A percentile compares a stretch with the other conserved stretches of the same genome.
Conservation (phyloP, 2,888 invertebrate species). For the Lampropteryx suffumata region DNA sequence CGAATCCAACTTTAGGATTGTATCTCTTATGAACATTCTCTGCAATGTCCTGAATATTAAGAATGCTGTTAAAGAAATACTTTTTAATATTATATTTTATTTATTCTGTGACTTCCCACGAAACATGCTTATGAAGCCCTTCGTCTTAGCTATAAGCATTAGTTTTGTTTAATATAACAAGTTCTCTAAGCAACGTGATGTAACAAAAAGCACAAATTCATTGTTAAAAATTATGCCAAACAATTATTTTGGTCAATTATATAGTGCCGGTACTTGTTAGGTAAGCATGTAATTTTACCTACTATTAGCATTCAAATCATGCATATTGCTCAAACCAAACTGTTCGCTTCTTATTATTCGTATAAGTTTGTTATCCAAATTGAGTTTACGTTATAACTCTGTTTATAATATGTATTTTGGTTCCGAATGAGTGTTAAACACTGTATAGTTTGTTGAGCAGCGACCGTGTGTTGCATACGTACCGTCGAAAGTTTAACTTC, state of each 20-base stretch:
- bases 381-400: conserved; percentile 6
- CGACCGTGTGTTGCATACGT: conserved; percentile 53
- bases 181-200: conserved; percentile 9
- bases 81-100: conserved; percentile 4
- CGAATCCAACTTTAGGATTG: conserved; percentile 73
- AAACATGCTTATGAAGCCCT: conserved; percentile 27
- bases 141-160: conserved; percentile 23
- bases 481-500: conserved; percentile 62
- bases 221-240: conserved; percentile 18
- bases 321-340: conserved; percentile 36
- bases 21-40: conserved; percentile 57
- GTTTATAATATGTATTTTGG: conserved; percentile 1
- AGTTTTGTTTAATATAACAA: conserved; percentile 12
- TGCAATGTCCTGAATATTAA: conserved; percentile 71
- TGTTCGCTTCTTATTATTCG: conserved; percentile 1
- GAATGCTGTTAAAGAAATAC: conserved; percentile 45
- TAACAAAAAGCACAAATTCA: conserved; percentile 16
- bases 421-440: conserved; percentile 6
- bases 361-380: conserved; percentile 2
- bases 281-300: conserved; percentile 19
- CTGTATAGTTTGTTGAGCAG: neutral
- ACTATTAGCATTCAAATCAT: conserved; percentile 44
- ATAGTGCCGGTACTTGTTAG: conserved; percentile 14
- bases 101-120: conserved; percentile 11
- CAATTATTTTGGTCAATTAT: conserved; percentile 5